Percentiles rank a stretch among this genome's conserved stretches.
Conservation (phyloP, 2,113 vertebrate genomes). For the Sinocyclocheilus anophthalmus region DNA sequence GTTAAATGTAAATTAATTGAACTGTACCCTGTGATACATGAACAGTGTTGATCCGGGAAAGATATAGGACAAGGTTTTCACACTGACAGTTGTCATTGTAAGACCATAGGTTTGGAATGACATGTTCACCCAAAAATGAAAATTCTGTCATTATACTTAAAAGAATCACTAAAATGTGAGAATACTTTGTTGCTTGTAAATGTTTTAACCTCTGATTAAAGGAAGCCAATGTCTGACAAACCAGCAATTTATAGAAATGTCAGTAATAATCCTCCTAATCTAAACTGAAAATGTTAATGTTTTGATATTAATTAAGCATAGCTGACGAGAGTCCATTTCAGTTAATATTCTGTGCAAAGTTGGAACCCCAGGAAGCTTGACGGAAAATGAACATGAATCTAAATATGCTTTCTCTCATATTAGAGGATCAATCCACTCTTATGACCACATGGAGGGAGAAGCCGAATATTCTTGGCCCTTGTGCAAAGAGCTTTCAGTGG, state of each 20-base stretch:
- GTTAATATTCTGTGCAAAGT: slow-evolving; percentile 37
- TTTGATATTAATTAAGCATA: slow-evolving; percentile 9
- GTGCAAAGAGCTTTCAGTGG: slow-evolving; percentile 70
- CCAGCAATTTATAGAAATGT: neutral
- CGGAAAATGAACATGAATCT: slow-evolving; percentile 41
- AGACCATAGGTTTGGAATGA: too few species aligned
- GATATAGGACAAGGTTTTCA: too few species aligned
- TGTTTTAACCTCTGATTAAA: neutral
- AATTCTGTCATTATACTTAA: too few species aligned
- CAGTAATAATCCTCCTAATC: neutral
- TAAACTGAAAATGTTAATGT: neutral
- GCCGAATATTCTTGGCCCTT: slow-evolving; percentile 67
- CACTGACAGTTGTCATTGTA: too few species aligned
- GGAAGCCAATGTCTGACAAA: neutral
- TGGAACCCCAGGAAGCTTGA: slow-evolving; percentile 56
- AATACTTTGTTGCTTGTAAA: neutral
- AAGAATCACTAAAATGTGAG: neutral
- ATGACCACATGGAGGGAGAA: slow-evolving; percentile 47
- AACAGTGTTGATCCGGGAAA: too few species aligned
- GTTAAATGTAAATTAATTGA: too few species aligned
- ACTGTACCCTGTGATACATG: too few species aligned
- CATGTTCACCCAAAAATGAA: too few species aligned
- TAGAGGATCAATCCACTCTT: slow-evolving; percentile 48
- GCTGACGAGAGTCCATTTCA: neutral
- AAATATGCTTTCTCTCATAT: slow-evolving; percentile 53